Evolutionary conservation across 2,888 invertebrate species (phyloP), one percentile per base, ranked within the genome.

Genomic region (Cheilosia vulpina): DNA sequence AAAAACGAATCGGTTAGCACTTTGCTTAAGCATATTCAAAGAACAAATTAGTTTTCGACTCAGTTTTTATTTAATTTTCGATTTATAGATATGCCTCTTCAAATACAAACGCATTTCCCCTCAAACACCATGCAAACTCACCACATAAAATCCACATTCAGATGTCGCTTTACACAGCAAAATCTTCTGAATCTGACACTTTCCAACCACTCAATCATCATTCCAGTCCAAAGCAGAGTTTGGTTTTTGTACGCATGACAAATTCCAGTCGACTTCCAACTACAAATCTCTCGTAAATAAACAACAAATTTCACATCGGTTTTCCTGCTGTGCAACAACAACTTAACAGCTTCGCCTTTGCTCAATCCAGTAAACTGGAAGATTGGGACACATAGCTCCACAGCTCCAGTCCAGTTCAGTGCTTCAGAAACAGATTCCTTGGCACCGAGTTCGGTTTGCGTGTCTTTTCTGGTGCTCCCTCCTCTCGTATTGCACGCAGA

Each of bases 351-450:
- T 58, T 71, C 57, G 78, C 65, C 50, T 72, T 21, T 31, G 27
- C 66, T 76, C 57, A 63, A 75, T 80, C 76, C 66, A 75, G 79
- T 63, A 7, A 43, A 63, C 84, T 85, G 84, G 84, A 85, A 84
- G 15, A 47, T 50, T 77, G 55, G 55, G 77, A 41, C 75, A 79
- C 50, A 84, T 62, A 80, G 71, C 81, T 85, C 81, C 55, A 84
- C 68, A 80, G 71, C 81, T 85, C 81, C 79, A 80, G 63, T 78
- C 73, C 57, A 75, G 81, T 81, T 62, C 62, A 68, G 60, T 57
- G 81, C 53, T 81, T 77, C 81, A 81, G 81, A 81, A 80, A 68
- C 81, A 81, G 80, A 62, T 80, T 85, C 77, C 81, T 85, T 57
- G 76, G 45, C 76, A 63, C 9, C 85, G 81, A 66, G 81, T 77